Percentiles rank a stretch among this genome's conserved stretches.
These are phyloP conservation scores for Ypsolopha sequella DNA, from an alignment of 2,888 invertebrate genomes.

Conservation along the genomic window DNA sequence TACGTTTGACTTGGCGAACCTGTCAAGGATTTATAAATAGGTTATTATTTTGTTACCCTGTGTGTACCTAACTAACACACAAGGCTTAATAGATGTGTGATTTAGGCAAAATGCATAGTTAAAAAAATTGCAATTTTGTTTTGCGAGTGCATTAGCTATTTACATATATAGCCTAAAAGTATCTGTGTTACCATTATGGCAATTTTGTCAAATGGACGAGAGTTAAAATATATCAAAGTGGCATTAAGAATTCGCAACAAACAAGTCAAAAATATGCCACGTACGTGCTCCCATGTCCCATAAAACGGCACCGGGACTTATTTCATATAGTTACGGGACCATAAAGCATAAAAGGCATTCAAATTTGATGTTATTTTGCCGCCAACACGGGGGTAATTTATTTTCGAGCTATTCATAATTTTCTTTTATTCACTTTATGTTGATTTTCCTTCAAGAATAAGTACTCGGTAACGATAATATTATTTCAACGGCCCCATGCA, in stretches of 20 bases:
- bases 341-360: constrained; percentile 71
- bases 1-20: no score
- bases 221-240: neutral
- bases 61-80: no score
- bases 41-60: no score
- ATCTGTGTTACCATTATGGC: no score
- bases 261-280: constrained; percentile 58
- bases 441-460: constrained; percentile 65
- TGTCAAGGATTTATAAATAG: no score
- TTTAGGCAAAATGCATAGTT: no score
- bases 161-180: no score
- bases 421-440: constrained; percentile 72
- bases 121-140: no score
- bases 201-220: neutral
- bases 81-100: no score
- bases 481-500: constrained; percentile 66
- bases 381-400: constrained; percentile 68
- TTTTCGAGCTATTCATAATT: constrained; percentile 69
- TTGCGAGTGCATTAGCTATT: no score
- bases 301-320: constrained; percentile 58
- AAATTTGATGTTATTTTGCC: constrained; percentile 72
- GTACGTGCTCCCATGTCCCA: constrained; percentile 62
- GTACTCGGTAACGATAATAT: constrained; percentile 68
- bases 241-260: constrained; percentile 29
- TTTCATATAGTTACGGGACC: constrained; percentile 65